Conservation (phyloP, 23 tunicate species). For the Trididemnum miniatum region DNA sequence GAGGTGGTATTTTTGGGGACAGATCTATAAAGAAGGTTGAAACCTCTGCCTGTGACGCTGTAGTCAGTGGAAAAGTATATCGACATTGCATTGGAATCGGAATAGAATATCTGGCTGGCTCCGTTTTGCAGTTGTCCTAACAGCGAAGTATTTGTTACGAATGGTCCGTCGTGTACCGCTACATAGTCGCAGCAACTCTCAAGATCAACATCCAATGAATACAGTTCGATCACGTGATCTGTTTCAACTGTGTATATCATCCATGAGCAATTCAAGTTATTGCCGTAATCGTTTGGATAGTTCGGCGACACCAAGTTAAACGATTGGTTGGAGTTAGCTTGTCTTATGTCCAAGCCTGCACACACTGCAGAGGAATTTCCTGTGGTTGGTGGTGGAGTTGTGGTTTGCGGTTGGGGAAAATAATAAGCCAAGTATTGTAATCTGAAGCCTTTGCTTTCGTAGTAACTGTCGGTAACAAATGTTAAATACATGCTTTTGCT, state of each 20-base stretch:
- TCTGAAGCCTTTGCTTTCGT: not conserved
- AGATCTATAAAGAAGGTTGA: not conserved
- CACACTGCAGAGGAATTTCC: no score
- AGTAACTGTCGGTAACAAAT: not conserved
- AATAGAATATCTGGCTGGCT: not conserved
- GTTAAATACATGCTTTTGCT: not conserved
- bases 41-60: not conserved
- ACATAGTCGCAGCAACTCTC: slow-evolving; percentile 2
- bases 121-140: not conserved
- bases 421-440: not conserved
- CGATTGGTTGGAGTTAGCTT: no score
- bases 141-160: not conserved
- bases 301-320: no score
- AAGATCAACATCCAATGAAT: not conserved
- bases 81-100: not conserved
- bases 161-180: not conserved
- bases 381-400: not conserved
- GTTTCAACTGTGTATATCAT: not conserved
- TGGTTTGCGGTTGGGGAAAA: not conserved
- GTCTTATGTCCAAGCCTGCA: no score
- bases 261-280: not conserved
- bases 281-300: no score
- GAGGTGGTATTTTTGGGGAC: not conserved
- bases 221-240: not conserved
- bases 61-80: not conserved